Percentiles rank a stretch among this genome's conserved stretches.
These are phyloP conservation scores for Tipula vernalis DNA, from an alignment of 2,888 invertebrate species.

Conservation along the genomic window DNA sequence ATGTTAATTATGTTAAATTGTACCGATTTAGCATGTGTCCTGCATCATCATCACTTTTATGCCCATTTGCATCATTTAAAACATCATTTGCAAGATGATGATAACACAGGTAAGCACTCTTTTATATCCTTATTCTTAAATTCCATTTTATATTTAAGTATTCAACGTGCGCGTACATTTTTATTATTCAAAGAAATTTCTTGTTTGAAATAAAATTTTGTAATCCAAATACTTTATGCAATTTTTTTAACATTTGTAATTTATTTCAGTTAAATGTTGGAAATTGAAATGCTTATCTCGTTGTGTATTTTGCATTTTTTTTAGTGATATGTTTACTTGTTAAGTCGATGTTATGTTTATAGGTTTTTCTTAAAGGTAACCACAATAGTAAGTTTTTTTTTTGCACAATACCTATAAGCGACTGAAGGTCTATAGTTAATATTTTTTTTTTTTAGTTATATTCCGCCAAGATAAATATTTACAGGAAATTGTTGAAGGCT, in stretches of 20 bases:
- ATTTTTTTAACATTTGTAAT: background rate
- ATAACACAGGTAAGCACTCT: conserved; percentile 20
- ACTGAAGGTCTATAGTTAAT: too few species aligned
- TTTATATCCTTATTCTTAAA: background rate
- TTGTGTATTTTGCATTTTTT: background rate
- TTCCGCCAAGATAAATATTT: too few species aligned
- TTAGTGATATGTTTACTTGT: too few species aligned
- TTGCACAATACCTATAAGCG: too few species aligned
- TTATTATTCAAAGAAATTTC: background rate
- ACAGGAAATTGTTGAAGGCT: too few species aligned
- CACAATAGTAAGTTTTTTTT: too few species aligned
- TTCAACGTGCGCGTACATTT: too few species aligned
- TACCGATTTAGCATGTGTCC: conserved; percentile 26
- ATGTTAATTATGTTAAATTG: conserved; percentile 24
- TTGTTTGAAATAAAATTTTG: background rate
- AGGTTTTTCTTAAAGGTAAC: too few species aligned
- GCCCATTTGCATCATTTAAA: conserved; percentile 26
- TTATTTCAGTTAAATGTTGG: background rate
- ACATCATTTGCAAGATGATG: conserved; percentile 25
- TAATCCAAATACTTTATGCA: background rate
- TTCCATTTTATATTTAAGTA: too few species aligned
- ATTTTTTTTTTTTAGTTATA: too few species aligned
- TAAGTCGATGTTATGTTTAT: too few species aligned
- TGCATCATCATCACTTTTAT: conserved; percentile 28
- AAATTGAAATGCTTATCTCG: background rate